phyloP scores from a whole-genome alignment of 2,888 invertebrate species.

The Phlogophora meticulosa region DNA sequence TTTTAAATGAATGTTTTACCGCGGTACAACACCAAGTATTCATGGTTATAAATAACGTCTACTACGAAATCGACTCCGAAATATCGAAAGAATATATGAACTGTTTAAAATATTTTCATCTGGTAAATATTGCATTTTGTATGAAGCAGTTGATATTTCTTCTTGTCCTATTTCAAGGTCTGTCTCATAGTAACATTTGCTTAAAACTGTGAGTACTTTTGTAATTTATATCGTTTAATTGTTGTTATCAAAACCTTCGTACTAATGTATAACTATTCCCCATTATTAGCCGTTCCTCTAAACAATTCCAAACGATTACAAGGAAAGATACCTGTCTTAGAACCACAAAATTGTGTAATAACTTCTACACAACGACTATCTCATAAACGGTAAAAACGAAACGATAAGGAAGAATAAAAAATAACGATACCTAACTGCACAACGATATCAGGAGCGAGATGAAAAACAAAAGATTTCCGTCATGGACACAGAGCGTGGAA shows the following conservation, averaged over 20 bases:
- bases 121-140: too few species aligned
- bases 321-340: conserved; percentile 7
- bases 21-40: too few species aligned
- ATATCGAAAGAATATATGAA: too few species aligned
- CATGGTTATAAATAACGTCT: too few species aligned
- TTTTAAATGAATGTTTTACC: too few species aligned
- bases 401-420: conserved; percentile 62
- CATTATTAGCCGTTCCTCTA: neutral
- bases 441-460: conserved; percentile 37
- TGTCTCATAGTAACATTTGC: too few species aligned
- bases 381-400: conserved; percentile 55
- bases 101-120: too few species aligned
- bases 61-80: too few species aligned
- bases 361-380: conserved; percentile 40
- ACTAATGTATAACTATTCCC: neutral
- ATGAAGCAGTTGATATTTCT: too few species aligned
- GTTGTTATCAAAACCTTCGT: neutral
- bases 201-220: too few species aligned
- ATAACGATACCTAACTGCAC: conserved; percentile 35
- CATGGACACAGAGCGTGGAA: conserved; percentile 8
- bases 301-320: conserved; percentile 7
- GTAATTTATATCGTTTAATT: too few species aligned
- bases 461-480: conserved; percentile 44
- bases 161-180: too few species aligned
- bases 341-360: conserved; percentile 42